phyloP scores from a whole-genome alignment of 2,888 invertebrate genomes.

The Erpobdella octoculata region DNA sequence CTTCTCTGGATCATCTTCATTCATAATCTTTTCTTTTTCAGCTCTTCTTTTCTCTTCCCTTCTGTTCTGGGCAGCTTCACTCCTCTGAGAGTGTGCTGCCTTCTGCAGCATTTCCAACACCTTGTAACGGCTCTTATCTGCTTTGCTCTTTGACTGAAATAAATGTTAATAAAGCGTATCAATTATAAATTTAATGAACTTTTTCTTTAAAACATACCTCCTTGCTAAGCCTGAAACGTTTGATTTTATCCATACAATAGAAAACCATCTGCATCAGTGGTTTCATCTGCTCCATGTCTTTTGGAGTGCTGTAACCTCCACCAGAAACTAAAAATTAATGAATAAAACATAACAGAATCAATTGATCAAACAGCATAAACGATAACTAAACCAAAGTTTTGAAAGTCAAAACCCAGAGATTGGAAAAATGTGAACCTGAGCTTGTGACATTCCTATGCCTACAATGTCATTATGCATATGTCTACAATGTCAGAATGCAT shows the following conservation, averaged over 20 bases:
- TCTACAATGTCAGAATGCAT: too few species aligned
- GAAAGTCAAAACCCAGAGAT: not conserved
- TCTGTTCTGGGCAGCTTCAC: conserved; percentile 86
- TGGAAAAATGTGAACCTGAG: too few species aligned
- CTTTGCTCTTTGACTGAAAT: conserved; percentile 71
- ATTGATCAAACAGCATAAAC: not conserved
- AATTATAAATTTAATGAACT: not conserved
- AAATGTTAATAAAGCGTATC: not conserved
- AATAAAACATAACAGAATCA: not conserved
- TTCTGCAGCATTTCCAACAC: conserved; percentile 89
- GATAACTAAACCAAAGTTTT: not conserved
- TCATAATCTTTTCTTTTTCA: conserved; percentile 86
- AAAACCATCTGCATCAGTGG: conserved; percentile 80
- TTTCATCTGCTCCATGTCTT: conserved; percentile 66
- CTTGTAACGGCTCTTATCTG: conserved; percentile 85
- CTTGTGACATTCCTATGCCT: too few species aligned
- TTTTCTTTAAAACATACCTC: conserved; percentile 61
- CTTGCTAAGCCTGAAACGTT: conserved; percentile 74
- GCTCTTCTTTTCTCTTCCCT: conserved; percentile 84
- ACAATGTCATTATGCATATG: too few species aligned
- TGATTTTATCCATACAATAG: conserved; percentile 83
- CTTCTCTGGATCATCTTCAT: conserved; percentile 88
- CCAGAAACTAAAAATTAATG: conserved; percentile 46
- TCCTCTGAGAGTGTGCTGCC: conserved; percentile 87
- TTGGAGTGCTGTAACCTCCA: conserved; percentile 43